Evolutionary conservation across 1,140 invertebrate species (phyloP), one percentile per base, ranked within the genome.

Genomic region (Eufriesea mexicana): DNA sequence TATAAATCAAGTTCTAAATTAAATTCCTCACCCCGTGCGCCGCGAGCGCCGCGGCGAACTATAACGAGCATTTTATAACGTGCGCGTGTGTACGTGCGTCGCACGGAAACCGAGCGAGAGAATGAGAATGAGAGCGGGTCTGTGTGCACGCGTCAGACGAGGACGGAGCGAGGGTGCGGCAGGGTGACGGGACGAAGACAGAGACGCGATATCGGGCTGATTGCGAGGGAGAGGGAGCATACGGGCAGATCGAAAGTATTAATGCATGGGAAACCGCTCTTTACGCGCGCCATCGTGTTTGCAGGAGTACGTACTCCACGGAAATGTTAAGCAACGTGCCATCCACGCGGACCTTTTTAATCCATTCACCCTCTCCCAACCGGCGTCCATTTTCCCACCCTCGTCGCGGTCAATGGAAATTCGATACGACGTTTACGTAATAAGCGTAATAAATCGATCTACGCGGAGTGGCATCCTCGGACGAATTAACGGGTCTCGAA

Each of bases 1-100:
- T 93, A 93, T 93, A 93, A 93, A 93, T 93, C 92, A 93, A 93
- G 92, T 92, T 93, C 92, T 92, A 93, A 93, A 93, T 93, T 93
- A 93, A 93, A 93, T 93, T 93, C 92, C 92, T 91, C 91, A 89
- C 86, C 83, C 89, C 86, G 72, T 85, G 73, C 71, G 71, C 75
- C 83, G 87, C 57, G 79, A 67, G 78, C 84, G 67, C 84, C 86
- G 85, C 55, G 74, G 86, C 89, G 83, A 91, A 89, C 89, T 92
- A 92, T 92, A 92, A 92, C 91, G 91, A 92, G 90, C 89, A 89
- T 92, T 92, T 92, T 92, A 92, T 91, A 92, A 91, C 88, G 88
- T 87, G 87, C 83, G 86, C 85, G 76, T 89, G 84, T 86, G 68
- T 87, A 80, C 71, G 85, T 73, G 76, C 25, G 51, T 84, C 71